phyloP scores from a whole-genome alignment of 2,797 vertebrate species.

The Paguma larvata region DNA sequence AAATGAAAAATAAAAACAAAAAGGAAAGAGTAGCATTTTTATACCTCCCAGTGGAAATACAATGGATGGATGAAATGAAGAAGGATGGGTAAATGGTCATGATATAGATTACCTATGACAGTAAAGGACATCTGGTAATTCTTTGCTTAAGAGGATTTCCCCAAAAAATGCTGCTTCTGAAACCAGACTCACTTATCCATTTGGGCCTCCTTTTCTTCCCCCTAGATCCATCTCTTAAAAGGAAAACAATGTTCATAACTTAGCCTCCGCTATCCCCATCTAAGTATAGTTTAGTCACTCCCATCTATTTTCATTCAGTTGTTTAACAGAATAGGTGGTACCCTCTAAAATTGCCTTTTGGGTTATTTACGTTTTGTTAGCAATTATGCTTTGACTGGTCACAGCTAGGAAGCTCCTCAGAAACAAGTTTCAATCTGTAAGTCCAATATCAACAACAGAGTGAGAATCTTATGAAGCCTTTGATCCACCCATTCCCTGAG shows the following conservation, averaged over 20 bases:
- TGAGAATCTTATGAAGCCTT: neutral
- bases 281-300: neutral
- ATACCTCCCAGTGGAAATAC: neutral
- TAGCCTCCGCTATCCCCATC: neutral
- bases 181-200: neutral
- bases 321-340: neutral
- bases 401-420: neutral
- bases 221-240: neutral
- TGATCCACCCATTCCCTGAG: neutral
- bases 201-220: neutral
- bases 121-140: neutral
- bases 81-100: neutral
- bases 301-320: slow-evolving; percentile 28
- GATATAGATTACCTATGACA: neutral
- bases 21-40: neutral
- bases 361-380: slow-evolving; percentile 22
- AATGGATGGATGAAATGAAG: neutral
- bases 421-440: neutral
- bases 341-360: neutral
- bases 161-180: neutral
- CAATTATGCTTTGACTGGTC: neutral
- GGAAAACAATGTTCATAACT: neutral
- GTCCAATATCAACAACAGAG: neutral
- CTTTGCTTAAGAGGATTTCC: neutral
- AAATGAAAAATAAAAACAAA: neutral